Evolutionary conservation across 2,113 vertebrate species (phyloP), one percentile per base, ranked within the genome.

Genomic region (Thunnus maccoyii): DNA sequence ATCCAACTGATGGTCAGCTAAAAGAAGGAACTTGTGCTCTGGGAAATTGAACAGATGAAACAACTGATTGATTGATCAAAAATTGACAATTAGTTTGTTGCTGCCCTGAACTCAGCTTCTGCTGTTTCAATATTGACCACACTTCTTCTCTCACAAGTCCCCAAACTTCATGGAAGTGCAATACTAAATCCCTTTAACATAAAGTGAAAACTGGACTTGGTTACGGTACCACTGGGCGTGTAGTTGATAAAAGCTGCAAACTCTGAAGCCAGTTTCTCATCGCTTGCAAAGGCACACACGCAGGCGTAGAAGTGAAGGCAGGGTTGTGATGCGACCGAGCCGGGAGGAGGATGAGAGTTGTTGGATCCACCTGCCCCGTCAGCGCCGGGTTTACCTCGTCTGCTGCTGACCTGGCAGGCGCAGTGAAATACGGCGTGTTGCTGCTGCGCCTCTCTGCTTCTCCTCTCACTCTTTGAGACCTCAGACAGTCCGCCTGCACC

Each of bases 301-400:
- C 97, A 98, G 84, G 97, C 97, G 27, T 97, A 96, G 94, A 97
- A 97, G 86, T 98, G 98, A n/a, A 98, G 93, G 91, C 97, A 99
- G 58, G 81, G 93, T 1, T 84, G 88, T 55, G 69, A 1, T 65
- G 77, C 1, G n/a, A 2, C 46, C 1, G 51, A n/a, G 57, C 68
- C 5, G 17, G 64, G 32, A 25, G 81, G 58, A 16, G 47, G 20
- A 0, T 30, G 68, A 18, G 61, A 63, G 78, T 12, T 4, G 22
- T 4, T 0, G 18, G 71, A 20, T 6, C 67, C 81, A 0, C 25
- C 70, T 2, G 64, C 54, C 36, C 80, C 81, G 0, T 85, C 74
- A 1, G 5, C 52, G 0, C 61, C 54, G 0, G 20, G 12, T 78
- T 70, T 89, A 1, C 55, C 84, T 44, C 74, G 76, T 10, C 47